phyloP scores from a whole-genome alignment of 2,888 invertebrate species.

The Drosophila nigricruria region DNA sequence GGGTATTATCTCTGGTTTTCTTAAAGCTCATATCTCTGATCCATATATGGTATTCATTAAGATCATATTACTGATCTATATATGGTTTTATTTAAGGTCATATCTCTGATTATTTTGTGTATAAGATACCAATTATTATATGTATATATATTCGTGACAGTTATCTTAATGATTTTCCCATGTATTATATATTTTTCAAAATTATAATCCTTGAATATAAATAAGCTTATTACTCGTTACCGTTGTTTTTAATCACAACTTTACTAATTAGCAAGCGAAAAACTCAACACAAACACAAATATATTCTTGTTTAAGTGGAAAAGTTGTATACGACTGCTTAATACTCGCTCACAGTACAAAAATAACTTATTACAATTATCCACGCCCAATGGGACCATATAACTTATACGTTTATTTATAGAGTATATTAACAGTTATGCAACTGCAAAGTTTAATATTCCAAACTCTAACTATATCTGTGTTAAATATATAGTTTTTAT shows the following conservation, averaged over 20 bases:
- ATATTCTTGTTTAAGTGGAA: background rate
- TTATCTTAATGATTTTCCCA: background rate
- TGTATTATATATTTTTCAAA: background rate
- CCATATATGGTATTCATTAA: background rate
- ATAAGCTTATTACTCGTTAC: background rate
- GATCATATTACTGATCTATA: background rate
- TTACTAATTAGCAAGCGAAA: constrained; percentile 7
- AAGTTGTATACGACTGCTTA: background rate
- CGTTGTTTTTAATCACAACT: constrained; percentile 2
- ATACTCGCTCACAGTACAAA: background rate
- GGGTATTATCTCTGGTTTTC: background rate
- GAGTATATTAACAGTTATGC: background rate
- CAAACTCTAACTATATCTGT: too few species aligned
- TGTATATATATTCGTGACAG: background rate
- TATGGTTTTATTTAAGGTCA: background rate
- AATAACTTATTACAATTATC: too few species aligned
- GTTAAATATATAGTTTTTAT: too few species aligned
- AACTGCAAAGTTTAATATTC: background rate
- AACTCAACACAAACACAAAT: background rate
- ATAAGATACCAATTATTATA: background rate
- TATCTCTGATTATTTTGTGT: background rate
- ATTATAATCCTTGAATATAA: background rate
- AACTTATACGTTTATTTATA: too few species aligned
- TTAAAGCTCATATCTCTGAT: background rate
- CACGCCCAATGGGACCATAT: too few species aligned